Base-by-base conservation (phyloP, 2,888 invertebrate genomes). In the Leptinotarsa peninsularis region DNA sequence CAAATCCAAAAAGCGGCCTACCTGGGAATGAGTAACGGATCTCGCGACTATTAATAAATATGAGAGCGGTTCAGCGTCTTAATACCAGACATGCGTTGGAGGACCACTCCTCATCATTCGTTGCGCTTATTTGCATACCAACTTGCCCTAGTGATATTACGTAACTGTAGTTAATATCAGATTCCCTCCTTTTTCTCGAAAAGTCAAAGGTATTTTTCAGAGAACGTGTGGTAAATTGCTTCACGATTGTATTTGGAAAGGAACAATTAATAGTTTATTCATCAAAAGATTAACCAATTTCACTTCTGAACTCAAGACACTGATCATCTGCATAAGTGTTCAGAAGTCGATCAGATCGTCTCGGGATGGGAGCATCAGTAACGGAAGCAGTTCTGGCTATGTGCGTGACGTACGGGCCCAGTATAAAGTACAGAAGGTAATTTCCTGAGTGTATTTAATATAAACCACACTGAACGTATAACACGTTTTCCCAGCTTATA, bases 41-140 rank as follows among this genome's bases (percentile, higher is more conserved):
- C 73, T 63, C 27, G 76, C 71, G 71, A 67, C 56, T 74, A 77
- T 77, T 75, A 78, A 79, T 80, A 81, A 82, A 80, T 80, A 76
- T 69, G 80, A 82, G 82, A 81, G 77, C 77, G 77, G 89, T 90
- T 86, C 83, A 91, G 86, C 73, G 87, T 92, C 89, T 79, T 78
- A 77, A 81, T 76, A 69, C 73, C 78, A 80, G 79, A 78, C 81
- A 80, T 82, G 85, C 84, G 85, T 85, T 82, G 86, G 85, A 78
- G 85, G 82, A 81, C 86, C 86, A 84, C 86, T 84, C 86, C 87
- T 86, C 81, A 68, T 76, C 73, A 50, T 75, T 74, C 71, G 66
- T 66, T 74, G 72, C 77, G 78, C 83, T 84, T 82, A 84, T 85
- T 85, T 85, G 84, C 85, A 85, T 86, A 82, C 82, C 81, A 82